These are phyloP conservation scores for Coregonus ussuriensis DNA, from an alignment of 2,797 vertebrate species.

Conservation along the genomic window DNA sequence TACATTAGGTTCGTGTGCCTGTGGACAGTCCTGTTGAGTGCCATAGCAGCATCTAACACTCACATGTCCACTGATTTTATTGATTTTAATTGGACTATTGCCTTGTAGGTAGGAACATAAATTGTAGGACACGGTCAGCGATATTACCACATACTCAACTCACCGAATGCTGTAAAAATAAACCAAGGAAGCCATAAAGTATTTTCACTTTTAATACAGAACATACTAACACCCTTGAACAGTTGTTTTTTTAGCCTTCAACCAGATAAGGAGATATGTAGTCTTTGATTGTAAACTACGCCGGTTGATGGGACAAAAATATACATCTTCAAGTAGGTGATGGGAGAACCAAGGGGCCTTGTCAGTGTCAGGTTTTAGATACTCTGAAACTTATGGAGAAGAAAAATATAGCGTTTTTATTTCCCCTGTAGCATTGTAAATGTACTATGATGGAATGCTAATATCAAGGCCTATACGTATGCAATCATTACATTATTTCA, in stretches of 20 bases:
- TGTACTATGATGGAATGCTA: too few species aligned
- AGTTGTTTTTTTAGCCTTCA: not conserved
- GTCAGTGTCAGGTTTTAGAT: not conserved
- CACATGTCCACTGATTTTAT: not conserved
- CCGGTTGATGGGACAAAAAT: not conserved
- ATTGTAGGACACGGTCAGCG: not conserved
- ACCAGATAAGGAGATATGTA: conserved; percentile 14
- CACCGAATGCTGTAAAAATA: not conserved
- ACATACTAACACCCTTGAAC: conserved; percentile 32
- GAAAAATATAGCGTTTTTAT: not conserved
- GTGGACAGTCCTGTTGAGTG: conserved; percentile 9
- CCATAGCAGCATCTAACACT: conserved; percentile 35
- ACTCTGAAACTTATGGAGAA: not conserved
- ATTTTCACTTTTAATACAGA: conserved; percentile 74
- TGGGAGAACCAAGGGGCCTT: not conserved
- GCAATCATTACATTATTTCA: not conserved
- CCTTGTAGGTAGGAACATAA: too few species aligned
- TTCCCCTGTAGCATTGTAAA: not conserved
- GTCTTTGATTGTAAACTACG: not conserved
- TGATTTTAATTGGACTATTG: too few species aligned
- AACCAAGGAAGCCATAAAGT: conserved; percentile 44
- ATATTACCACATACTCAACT: not conserved
- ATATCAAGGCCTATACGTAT: not conserved
- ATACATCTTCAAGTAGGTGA: not conserved
- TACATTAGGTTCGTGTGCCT: not conserved